Conservation (phyloP, 2,113 vertebrate genomes). For the Corydoras sp. region DNA sequence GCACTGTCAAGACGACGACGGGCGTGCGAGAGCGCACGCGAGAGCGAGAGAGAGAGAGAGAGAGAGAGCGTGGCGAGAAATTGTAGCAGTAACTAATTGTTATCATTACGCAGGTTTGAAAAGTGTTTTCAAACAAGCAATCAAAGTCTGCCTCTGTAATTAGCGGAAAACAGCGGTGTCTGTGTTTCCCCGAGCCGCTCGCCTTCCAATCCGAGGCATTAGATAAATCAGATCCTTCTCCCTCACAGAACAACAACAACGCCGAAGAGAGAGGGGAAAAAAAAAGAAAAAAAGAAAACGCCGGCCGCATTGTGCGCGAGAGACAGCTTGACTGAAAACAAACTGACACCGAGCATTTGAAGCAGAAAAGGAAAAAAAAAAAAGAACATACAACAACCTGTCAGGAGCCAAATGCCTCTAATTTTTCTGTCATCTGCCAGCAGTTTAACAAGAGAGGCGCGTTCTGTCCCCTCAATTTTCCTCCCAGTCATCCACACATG, state of each 20-base stretch:
- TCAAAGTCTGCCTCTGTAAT: conserved; percentile 70
- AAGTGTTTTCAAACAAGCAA: conserved; percentile 77
- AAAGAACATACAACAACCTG: conserved; percentile 64
- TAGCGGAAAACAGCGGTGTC: conserved; percentile 57
- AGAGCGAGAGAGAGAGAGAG: conserved; percentile 6
- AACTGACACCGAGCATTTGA: conserved; percentile 71
- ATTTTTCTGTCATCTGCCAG: conserved; percentile 79
- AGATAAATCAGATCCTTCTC: conserved; percentile 51
- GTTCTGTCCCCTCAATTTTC: conserved; percentile 63
- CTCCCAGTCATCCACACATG: conserved; percentile 47
- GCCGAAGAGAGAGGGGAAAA: conserved; percentile 1
- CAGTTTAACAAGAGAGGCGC: conserved; percentile 69
- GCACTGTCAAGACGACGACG: conserved; percentile 23
- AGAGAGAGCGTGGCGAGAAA: conserved; percentile 37
- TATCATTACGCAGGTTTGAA: conserved; percentile 68
- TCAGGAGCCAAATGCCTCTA: conserved; percentile 71
- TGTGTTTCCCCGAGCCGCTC: conserved; percentile 33
- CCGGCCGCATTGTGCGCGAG: conserved; percentile 52
- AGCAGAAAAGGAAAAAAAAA: conserved; percentile 54
- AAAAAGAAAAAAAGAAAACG: conserved; percentile 31
- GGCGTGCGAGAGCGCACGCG: neutral
- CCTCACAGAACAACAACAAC: conserved; percentile 25
- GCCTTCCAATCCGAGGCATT: conserved; percentile 33
- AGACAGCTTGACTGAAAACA: conserved; percentile 73
- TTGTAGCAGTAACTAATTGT: conserved; percentile 64